Evolutionary conservation across 2,797 vertebrate genomes (phyloP).

Genomic region (Rhadinocentrus ornatus): DNA sequence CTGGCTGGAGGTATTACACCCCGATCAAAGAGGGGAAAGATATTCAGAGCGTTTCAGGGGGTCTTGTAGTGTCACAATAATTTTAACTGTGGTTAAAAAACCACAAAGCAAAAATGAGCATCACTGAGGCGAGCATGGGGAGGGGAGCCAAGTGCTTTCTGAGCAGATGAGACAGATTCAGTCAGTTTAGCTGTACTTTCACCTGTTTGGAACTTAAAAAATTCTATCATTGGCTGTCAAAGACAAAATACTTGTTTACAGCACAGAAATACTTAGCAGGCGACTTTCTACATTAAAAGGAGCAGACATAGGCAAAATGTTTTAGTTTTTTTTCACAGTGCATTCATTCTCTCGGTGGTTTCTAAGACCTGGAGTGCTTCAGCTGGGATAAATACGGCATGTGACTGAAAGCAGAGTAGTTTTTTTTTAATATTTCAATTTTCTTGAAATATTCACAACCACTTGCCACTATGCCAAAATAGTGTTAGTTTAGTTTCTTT

Average conservation of each 20-base stretch:
- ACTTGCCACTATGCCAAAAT: slow-evolving; percentile 44
- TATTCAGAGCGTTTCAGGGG: slow-evolving; percentile 28
- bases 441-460: slow-evolving; percentile 49
- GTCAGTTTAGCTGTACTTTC: slow-evolving; percentile 78
- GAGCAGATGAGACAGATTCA: slow-evolving; percentile 77
- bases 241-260: slow-evolving; percentile 50
- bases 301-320: slow-evolving; percentile 47
- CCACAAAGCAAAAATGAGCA: slow-evolving; percentile 48
- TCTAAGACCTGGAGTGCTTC: slow-evolving; percentile 70
- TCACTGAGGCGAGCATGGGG: slow-evolving; percentile 78
- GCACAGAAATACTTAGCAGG: slow-evolving; percentile 43
- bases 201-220: slow-evolving; percentile 43
- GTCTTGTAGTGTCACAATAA: slow-evolving; percentile 55
- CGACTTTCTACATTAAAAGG: slow-evolving; percentile 29
- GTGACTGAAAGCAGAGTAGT: slow-evolving; percentile 53
- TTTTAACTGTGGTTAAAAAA: slow-evolving; percentile 48
- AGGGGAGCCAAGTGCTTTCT: slow-evolving; percentile 87
- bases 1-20: slow-evolving; percentile 44
- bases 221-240: slow-evolving; percentile 36
- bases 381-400: slow-evolving; percentile 55
- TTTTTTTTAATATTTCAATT: slow-evolving; percentile 25
- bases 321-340: slow-evolving; percentile 75
- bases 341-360: slow-evolving; percentile 67
- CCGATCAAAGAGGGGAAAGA: slow-evolving; percentile 26
- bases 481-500: slow-evolving; percentile 79